Percentiles rank a stretch among this genome's conserved stretches.
phyloP scores from a whole-genome alignment of 2,797 vertebrate species.

The Myripristis murdjan region DNA sequence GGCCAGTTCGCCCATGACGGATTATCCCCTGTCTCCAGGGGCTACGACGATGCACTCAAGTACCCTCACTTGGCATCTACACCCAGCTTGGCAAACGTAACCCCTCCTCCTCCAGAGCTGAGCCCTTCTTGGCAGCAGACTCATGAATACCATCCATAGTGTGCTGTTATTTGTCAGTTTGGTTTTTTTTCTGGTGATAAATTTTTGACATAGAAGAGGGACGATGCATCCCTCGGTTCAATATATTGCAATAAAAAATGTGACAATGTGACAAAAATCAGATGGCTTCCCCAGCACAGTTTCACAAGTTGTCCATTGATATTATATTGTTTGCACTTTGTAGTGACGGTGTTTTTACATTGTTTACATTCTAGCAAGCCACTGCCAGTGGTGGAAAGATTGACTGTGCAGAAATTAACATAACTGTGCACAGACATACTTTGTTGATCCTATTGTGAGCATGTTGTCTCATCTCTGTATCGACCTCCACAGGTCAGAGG shows the following conservation, averaged over 20 bases:
- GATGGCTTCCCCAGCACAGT: no score
- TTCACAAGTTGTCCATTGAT: no score
- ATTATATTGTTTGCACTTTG: no score
- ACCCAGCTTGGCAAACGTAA: conserved; percentile 61
- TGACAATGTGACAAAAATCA: no score
- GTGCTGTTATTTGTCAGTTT: conserved; percentile 11
- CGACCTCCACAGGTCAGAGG: conserved; percentile 15
- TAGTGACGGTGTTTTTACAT: no score
- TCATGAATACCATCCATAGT: conserved; percentile 33
- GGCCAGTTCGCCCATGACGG: conserved; percentile 49
- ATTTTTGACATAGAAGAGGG: conserved; percentile 15
- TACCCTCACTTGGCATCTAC: conserved; percentile 56
- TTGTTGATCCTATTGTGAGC: no score
- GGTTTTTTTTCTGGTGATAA: background rate
- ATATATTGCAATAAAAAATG: conserved; percentile 1
- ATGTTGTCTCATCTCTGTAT: no score
- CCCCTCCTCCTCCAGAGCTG: background rate
- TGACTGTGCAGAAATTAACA: no score
- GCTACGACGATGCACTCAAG: conserved; percentile 50
- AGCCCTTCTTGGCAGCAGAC: conserved; percentile 32
- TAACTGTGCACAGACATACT: no score
- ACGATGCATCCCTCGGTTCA: no score
- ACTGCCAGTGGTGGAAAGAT: no score
- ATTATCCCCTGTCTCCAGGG: conserved; percentile 70
- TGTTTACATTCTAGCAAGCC: no score